Base-by-base conservation (phyloP, 2,113 vertebrate species). In the Mormoops blainvillei region DNA sequence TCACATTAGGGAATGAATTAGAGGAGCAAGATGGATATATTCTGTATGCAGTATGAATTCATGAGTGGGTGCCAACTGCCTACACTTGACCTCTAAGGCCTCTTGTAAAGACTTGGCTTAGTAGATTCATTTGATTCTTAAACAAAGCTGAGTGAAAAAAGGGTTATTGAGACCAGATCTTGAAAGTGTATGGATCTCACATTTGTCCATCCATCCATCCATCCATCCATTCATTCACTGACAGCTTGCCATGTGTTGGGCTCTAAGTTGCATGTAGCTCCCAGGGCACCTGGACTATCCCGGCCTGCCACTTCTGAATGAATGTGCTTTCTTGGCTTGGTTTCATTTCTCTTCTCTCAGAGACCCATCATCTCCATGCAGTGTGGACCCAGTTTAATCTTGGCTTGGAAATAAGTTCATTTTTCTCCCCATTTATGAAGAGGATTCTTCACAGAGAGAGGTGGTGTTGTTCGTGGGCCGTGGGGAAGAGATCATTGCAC, bases 331-430 rank as follows among this genome's bases (percentile, higher is more conserved):
- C 61, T 86, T 68, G 68, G 20, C 65, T 95, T 95, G 28, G 26
- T 67, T 94, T 96, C 89, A 96, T 97, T 96, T 93, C 68, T 96
- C 86, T 89, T 89, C 33, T 94, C 52, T 52, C 18, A 8, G 77
- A 94, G 71, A 61, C 76, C 61, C 78, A 92, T 95, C 77, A 84
- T 93, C 77, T 77, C 71, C 80, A 77, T 28, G 83, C 56, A 50
- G 19, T 81, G 54, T 68, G 41, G 86, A 84, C 78, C 65, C 82
- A 93, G 92, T 96, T 97, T 97, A 97, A 98, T 97, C 96, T 97
- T 96, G 93, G 93, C 82, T 97, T 96, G 10, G 28, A 89, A 91
- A 97, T 96, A 91, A 73, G 63, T 36, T 97, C 85, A 89, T 97
- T 94, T 94, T 97, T 91, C 84, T 95, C 81, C 43, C 61, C 50